Evolutionary conservation across 2,888 invertebrate genomes (phyloP).

Genomic region (Cecidostiba fungosa): DNA sequence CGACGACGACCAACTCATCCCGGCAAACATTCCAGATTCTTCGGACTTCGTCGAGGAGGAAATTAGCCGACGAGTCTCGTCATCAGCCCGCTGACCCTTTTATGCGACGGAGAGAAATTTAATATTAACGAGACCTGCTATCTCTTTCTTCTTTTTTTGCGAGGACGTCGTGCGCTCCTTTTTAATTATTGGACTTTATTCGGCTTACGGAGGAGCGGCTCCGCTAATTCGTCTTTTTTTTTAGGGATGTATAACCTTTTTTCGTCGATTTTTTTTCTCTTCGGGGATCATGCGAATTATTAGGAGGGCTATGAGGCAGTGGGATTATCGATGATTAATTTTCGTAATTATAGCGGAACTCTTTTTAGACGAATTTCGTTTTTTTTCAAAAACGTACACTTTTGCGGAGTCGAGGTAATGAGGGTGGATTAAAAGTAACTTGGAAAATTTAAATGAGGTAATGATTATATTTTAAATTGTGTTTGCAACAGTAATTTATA

Average conservation of each 20-base stretch:
- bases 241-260: not conserved
- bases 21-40: not conserved
- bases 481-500: too few species aligned
- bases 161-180: not conserved
- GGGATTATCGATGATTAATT: not conserved
- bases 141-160: not conserved
- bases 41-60: not conserved
- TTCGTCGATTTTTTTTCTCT: not conserved
- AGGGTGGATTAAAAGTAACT: too few species aligned
- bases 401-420: too few species aligned
- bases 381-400: too few species aligned
- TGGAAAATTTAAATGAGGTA: too few species aligned
- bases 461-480: too few species aligned
- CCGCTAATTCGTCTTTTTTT: not conserved
- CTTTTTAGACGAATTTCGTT: too few species aligned
- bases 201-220: not conserved
- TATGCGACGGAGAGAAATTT: not conserved
- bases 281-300: not conserved
- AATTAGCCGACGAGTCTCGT: not conserved
- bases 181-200: conserved; percentile 2
- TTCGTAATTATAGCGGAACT: not conserved
- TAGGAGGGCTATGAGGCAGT: not conserved
- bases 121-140: not conserved
- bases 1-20: not conserved
- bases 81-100: not conserved